phyloP scores from a whole-genome alignment of 2,113 vertebrate genomes.

The Myotis yumanensis region DNA sequence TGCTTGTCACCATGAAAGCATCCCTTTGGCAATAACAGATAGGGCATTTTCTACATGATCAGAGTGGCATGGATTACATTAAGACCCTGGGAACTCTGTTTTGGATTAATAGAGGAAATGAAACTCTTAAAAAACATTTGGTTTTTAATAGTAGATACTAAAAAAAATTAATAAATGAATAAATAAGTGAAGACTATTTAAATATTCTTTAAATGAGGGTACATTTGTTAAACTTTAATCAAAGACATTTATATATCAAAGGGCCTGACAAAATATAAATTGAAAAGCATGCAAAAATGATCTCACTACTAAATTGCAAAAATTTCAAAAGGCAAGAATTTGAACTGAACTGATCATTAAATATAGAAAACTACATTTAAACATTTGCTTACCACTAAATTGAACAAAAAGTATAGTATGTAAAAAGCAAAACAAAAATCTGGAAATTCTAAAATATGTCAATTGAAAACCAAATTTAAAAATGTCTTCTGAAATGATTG shows the following conservation, averaged over 20 bases:
- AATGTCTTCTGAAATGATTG: neutral
- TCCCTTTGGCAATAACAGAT: neutral
- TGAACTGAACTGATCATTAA: constrained; percentile 42
- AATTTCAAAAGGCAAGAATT: neutral
- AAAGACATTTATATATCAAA: constrained; percentile 30
- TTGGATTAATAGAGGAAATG: neutral
- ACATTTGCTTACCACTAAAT: neutral
- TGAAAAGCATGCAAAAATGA: neutral
- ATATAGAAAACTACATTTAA: constrained; percentile 28
- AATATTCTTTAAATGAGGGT: neutral
- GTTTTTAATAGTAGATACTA: neutral
- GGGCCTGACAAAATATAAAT: neutral
- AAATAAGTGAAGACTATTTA: neutral
- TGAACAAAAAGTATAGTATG: constrained; percentile 6
- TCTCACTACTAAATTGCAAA: constrained; percentile 26
- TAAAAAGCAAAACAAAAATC: constrained; percentile 10
- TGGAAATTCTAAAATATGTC: neutral
- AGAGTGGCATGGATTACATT: neutral
- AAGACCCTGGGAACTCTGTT: neutral
- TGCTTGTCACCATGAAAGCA: neutral
- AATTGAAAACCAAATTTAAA: neutral
- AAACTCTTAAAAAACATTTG: neutral
- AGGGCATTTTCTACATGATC: neutral
- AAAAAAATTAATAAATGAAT: neutral
- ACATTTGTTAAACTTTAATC: constrained; percentile 25